Evolutionary conservation across 1,140 invertebrate genomes (phyloP), one percentile per base, ranked within the genome.

Genomic region (Drosophila bocqueti): DNA sequence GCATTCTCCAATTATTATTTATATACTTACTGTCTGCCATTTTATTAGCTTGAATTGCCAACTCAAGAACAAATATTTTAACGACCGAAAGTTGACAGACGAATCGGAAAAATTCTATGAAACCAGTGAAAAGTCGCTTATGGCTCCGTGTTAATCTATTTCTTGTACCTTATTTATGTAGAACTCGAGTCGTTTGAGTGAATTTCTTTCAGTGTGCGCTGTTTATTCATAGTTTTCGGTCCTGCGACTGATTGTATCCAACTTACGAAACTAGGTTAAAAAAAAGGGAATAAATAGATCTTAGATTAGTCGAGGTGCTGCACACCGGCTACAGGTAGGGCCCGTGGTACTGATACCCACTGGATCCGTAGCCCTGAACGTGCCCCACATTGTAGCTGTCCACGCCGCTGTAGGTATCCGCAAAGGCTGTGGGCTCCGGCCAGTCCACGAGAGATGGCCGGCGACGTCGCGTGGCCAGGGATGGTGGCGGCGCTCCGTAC

Each of bases 341-440:
- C n/a, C 79, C 82, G 13, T 55, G 46, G 64, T 91, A 85, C 29
- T 75, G 79, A 45, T 82, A 89, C 4, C 79, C 71, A 24, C 63
- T 55, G 57, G 61, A 72, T 1, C 74, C 85, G 6, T 84, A 38
- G 31, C 81, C 78, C 57, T 90, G 91, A 0, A 84, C 81, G 24
- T 91, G 83, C 1, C 76, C 83, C 2, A 76, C 86, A 43, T 83
- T 84, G 50, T 92, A 92, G 64, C 90, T 92, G 50, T 92, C 85
- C 43, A 77, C 45, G 9, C 83, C 78, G 34, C 26, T 79, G 24
- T 86, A 91, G 4, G 82, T 90, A 11, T 92, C 83, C 10, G 76
- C 21, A 18, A 61, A 80, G 0, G 60, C 69, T 10, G 43, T 55
- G 13, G 58, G 21, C 24, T 65, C 71, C 10, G 80, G 52, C 80